phyloP scores from a whole-genome alignment of 1,140 invertebrate species.

The Drosophila micromelanica region DNA sequence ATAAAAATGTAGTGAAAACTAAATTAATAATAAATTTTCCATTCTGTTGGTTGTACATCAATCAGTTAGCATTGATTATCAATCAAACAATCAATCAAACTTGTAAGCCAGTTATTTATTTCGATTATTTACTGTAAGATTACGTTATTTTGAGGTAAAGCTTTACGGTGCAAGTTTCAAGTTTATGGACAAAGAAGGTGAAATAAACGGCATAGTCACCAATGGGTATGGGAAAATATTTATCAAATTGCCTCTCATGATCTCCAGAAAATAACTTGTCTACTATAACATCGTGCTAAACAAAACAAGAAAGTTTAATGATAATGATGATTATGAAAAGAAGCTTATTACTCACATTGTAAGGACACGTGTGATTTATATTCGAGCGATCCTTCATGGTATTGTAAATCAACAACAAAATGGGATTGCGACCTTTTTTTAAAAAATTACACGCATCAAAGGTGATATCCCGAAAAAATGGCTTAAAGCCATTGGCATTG shows the following conservation, averaged over 20 bases:
- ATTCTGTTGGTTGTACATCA: too few species aligned
- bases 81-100: too few species aligned
- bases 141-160: constrained; percentile 9
- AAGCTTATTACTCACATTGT: constrained; percentile 34
- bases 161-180: neutral
- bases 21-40: too few species aligned
- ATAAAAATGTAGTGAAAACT: too few species aligned
- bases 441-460: constrained; percentile 47
- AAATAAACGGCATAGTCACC: constrained; percentile 7
- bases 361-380: constrained; percentile 58
- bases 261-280: constrained; percentile 52
- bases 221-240: constrained; percentile 15
- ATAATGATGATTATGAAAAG: neutral
- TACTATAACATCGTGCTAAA: constrained; percentile 57
- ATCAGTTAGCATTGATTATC: too few species aligned
- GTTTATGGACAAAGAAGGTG: neutral
- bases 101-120: too few species aligned
- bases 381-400: constrained; percentile 31
- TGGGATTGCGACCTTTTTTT: constrained; percentile 4
- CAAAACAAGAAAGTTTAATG: neutral
- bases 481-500: constrained; percentile 49
- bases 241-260: neutral
- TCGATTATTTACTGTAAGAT: neutral
- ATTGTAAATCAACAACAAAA: constrained; percentile 24
- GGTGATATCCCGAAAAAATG: constrained; percentile 38